These are phyloP conservation scores for Mamestra configurata DNA, from an alignment of 1,140 invertebrate genomes.

Conservation along the genomic window DNA sequence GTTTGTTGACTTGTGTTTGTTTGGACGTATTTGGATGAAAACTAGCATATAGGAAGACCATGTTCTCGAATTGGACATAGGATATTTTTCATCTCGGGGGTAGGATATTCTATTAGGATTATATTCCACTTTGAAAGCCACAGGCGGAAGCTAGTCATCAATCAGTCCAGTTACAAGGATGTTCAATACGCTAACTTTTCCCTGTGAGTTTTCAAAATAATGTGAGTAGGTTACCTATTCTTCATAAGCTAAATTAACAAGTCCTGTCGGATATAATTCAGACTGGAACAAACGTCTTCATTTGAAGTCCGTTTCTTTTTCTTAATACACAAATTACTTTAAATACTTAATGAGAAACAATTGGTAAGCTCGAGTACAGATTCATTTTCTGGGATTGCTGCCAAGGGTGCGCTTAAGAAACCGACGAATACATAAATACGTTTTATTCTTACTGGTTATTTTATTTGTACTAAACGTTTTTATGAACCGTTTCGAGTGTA, in stretches of 20 bases:
- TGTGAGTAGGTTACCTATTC: too few relatives aligned
- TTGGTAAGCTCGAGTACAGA: background rate
- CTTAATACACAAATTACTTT: slow-evolving; percentile 16
- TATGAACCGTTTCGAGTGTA: background rate
- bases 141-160: too few relatives aligned
- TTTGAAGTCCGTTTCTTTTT: background rate
- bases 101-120: too few relatives aligned
- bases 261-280: background rate
- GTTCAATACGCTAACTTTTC: too few relatives aligned
- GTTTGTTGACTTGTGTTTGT: too few relatives aligned
- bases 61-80: too few relatives aligned
- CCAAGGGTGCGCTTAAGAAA: slow-evolving; percentile 1
- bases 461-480: background rate
- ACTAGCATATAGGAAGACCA: too few relatives aligned
- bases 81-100: too few relatives aligned
- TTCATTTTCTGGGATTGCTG: background rate
- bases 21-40: too few relatives aligned
- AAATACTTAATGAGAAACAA: slow-evolving; percentile 24
- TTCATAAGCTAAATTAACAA: background rate
- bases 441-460: slow-evolving; percentile 3
- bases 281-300: background rate
- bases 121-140: too few relatives aligned
- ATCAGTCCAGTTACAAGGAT: too few relatives aligned
- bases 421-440: background rate
- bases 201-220: too few relatives aligned